Evolutionary conservation across 2,113 vertebrate genomes (phyloP), one percentile per base, ranked within the genome.

Genomic region (Holacanthus passer): DNA sequence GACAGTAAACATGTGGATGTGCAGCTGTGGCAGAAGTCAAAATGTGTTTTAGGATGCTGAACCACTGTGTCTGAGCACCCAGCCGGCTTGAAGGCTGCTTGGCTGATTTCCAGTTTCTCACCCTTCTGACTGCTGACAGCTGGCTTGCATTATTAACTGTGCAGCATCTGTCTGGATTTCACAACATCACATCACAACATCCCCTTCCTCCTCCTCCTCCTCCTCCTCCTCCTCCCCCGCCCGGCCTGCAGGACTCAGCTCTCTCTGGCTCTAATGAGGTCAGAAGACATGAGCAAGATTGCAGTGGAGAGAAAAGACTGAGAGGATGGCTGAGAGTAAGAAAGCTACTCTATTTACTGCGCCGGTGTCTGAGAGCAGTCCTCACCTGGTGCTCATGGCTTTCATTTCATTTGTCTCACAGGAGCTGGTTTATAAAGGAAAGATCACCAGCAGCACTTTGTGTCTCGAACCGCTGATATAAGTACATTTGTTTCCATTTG

Each of bases 81-180:
- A 20, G 59, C 50, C 35, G 66, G 75, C 76, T 74, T 63, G 48
- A 75, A 60, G 41, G 73, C 81, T 83, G 78, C 73, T 62, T 22
- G 66, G 76, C 82, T 87, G 87, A 80, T 78, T 81, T 87, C 84
- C 80, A 87, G 39, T 73, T 87, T 79, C 76, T 84, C 84, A 81
- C 73, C 47, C 59, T 47, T 64, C 55, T 67, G 77, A 82, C 71
- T 52, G 73, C 77, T 82, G 92, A 91, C 89, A 91, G 89, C 90
- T 93, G 93, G 84, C 89, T 76, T 88, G 74, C 85, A 92, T 94
- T 92, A 90, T 92, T 90, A 90, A 90, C 79, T 39, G 77, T 80
- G 84, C 85, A 87, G 89, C 91, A 94, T 93, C 92, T 94, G 91
- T 79, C 74, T 87, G 66, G 62, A 79, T 87, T 91, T 89, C 79